phyloP scores from a whole-genome alignment of 2,888 invertebrate species.

The Aspidiotus destructor region DNA sequence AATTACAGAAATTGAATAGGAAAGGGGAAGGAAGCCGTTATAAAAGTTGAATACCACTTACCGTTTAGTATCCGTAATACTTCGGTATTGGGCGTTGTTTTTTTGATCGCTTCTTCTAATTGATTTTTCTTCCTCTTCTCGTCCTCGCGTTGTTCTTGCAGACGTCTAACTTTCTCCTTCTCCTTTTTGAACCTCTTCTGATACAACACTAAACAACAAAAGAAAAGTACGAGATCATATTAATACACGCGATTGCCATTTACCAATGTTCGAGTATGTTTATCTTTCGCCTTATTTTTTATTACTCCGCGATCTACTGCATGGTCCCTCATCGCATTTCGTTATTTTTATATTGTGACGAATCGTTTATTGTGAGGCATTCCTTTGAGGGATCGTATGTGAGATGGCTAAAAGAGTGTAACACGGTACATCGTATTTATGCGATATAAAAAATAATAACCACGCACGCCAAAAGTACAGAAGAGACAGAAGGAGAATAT shows the following conservation, averaged over 20 bases:
- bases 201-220: conserved; percentile 57
- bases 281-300: conserved; percentile 17
- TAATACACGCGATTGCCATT: background rate
- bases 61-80: conserved; percentile 71
- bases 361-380: conserved; percentile 26
- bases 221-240: conserved; percentile 10
- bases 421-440: background rate
- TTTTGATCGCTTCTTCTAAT: conserved; percentile 69
- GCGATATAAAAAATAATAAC: conserved; percentile 34
- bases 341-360: conserved; percentile 10
- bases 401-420: conserved; percentile 9
- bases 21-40: no score
- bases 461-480: conserved; percentile 25
- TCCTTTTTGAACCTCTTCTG: conserved; percentile 86
- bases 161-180: conserved; percentile 65
- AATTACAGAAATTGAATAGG: no score
- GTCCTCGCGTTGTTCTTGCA: conserved; percentile 74
- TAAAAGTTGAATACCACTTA: conserved; percentile 42
- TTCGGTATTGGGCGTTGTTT: conserved; percentile 63
- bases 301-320: conserved; percentile 10
- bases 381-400: conserved; percentile 11
- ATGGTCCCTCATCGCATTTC: conserved; percentile 7
- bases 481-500: conserved; percentile 12
- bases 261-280: background rate
- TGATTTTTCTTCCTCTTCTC: conserved; percentile 71